A percentile compares a stretch with the other conserved stretches of the same genome.
Evolutionary conservation across 2,888 invertebrate genomes (phyloP).

Genomic region (Tinea trinotella): DNA sequence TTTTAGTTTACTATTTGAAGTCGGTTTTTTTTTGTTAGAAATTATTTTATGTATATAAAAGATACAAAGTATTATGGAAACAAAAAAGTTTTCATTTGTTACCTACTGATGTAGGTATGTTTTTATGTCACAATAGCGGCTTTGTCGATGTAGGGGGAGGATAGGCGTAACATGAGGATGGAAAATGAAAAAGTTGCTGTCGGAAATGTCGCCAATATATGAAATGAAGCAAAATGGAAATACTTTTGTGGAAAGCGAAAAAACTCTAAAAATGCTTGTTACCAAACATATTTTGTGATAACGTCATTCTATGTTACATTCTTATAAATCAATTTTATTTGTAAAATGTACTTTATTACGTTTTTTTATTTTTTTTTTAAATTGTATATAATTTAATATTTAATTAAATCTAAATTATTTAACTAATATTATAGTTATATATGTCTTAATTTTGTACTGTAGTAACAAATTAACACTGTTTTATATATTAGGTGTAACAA

Average conservation of each 20-base stretch:
- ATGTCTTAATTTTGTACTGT: no score
- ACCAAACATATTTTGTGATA: slow-evolving; percentile 12
- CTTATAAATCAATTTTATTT: not conserved
- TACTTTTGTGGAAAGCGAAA: slow-evolving; percentile 34
- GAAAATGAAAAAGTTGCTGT: slow-evolving; percentile 43
- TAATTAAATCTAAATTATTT: no score
- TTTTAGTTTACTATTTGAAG: no score
- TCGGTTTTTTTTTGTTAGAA: no score
- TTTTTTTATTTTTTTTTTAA: no score
- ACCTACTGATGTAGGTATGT: slow-evolving; percentile 6
- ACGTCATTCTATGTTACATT: slow-evolving; percentile 7
- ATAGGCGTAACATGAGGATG: slow-evolving; percentile 12
- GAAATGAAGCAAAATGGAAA: slow-evolving; percentile 48
- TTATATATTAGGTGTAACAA: no score
- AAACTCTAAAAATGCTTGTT: slow-evolving; percentile 19
- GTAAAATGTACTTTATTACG: no score
- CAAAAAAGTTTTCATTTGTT: slow-evolving; percentile 16
- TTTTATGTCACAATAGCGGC: slow-evolving; percentile 17
- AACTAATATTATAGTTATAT: no score
- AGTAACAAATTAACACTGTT: no score
- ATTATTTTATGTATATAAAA: no score
- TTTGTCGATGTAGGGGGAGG: slow-evolving; percentile 11
- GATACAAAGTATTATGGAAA: slow-evolving; percentile 4
- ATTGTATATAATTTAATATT: no score
- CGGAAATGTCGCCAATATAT: slow-evolving; percentile 43